Evolutionary conservation across 2,797 vertebrate genomes (phyloP).

Genomic region (Pogoniulus pusillus): DNA sequence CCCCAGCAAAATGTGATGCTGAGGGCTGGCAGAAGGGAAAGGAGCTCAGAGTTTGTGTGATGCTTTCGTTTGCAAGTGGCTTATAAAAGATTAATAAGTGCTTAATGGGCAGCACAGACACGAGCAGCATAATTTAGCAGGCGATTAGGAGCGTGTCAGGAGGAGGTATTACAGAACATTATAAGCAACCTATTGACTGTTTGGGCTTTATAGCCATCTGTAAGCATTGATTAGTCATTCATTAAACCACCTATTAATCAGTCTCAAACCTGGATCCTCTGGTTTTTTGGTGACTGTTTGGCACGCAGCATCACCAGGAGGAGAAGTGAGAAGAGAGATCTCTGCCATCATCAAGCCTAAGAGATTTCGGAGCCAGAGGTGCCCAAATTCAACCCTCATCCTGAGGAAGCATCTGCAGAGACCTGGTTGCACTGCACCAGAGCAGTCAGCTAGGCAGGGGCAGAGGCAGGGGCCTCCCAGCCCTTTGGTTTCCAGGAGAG

Average conservation of each 20-base stretch:
- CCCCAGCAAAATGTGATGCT: not conserved
- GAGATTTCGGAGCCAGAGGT: not conserved
- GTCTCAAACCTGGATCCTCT: not conserved
- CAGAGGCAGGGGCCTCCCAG: not conserved
- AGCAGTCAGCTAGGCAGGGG: too few species aligned
- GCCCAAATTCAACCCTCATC: not conserved
- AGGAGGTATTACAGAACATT: conserved; percentile 44
- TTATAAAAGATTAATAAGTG: conserved; percentile 65
- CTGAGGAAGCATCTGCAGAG: not conserved
- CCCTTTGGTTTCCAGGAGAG: not conserved
- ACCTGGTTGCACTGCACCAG: fast-evolving
- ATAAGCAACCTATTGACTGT: conserved; percentile 53
- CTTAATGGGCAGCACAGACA: conserved; percentile 53
- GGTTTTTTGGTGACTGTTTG: not conserved
- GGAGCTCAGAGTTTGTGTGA: not conserved
- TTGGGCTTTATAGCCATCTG: conserved; percentile 34
- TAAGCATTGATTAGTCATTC: conserved; percentile 37
- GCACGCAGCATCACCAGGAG: not conserved
- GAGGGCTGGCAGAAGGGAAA: not conserved
- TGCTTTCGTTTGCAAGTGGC: conserved; percentile 45
- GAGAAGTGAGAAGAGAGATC: not conserved
- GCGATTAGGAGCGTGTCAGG: conserved; percentile 33
- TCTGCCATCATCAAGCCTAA: not conserved
- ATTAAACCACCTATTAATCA: conserved; percentile 3
- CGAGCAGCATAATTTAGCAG: conserved; percentile 31